These are phyloP conservation scores for Bradypus variegatus DNA, from an alignment of 2,797 vertebrate genomes.

Conservation along the genomic window DNA sequence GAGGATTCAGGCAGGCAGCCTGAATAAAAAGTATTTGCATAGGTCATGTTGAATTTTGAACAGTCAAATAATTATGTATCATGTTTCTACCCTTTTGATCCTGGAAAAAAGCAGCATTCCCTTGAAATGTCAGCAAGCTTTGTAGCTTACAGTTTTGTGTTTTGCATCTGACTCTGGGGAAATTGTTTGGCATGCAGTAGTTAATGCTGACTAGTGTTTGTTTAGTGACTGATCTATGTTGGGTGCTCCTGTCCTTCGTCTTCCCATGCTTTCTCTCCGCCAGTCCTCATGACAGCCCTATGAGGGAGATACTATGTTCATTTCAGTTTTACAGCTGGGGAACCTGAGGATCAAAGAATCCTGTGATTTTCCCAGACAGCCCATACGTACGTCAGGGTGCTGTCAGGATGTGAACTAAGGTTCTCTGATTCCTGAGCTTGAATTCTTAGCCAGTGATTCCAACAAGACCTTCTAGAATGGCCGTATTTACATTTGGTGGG, in stretches of 20 bases:
- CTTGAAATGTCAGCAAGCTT: neutral
- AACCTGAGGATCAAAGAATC: neutral
- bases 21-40: neutral
- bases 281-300: neutral
- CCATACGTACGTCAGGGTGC: neutral
- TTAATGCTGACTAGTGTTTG: neutral
- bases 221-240: neutral
- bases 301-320: neutral
- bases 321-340: neutral
- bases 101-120: fast-evolving
- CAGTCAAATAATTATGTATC: fast-evolving
- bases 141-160: neutral
- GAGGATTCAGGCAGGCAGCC: neutral
- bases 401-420: neutral
- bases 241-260: neutral
- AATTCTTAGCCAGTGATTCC: neutral
- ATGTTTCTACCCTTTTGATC: neutral
- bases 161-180: too few relatives aligned
- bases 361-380: neutral
- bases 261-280: neutral
- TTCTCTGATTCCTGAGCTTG: too few relatives aligned
- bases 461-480: fast-evolving
- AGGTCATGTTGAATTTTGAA: neutral
- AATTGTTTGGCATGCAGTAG: too few relatives aligned
- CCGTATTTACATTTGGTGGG: neutral